Conservation (phyloP, 2,113 vertebrate species). For the Corydoras sp. region DNA sequence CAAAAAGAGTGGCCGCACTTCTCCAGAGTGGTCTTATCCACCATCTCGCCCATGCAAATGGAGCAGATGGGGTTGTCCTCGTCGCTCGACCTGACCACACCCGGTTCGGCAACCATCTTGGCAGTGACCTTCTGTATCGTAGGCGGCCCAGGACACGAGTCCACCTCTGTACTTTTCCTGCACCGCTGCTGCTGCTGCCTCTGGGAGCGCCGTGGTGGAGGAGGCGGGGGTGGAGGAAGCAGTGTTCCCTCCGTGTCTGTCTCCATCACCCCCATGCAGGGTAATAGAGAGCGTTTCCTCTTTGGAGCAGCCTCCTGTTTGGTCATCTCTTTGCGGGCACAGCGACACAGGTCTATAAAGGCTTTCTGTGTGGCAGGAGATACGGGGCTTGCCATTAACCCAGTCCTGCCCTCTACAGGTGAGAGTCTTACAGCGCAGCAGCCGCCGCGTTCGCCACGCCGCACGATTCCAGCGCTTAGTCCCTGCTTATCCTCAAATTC, state of each 20-base stretch:
- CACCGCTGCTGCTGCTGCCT: constrained; percentile 70
- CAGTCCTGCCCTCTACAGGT: constrained; percentile 68
- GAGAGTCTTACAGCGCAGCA: constrained; percentile 85
- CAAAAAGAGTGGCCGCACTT: constrained; percentile 89
- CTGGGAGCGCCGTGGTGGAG: constrained; percentile 66
- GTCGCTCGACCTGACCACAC: constrained; percentile 48
- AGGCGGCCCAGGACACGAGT: constrained; percentile 46
- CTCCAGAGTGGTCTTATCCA: constrained; percentile 82
- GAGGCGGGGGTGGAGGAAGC: constrained; percentile 61
- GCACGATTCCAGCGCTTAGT: constrained; percentile 78
- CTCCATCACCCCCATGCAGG: constrained; percentile 64
- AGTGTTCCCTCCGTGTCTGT: constrained; percentile 59
- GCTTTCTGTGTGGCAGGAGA: constrained; percentile 73
- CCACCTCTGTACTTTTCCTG: constrained; percentile 65
- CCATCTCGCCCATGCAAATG: constrained; percentile 90
- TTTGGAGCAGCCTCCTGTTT: constrained; percentile 74
- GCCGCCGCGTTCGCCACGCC: constrained; percentile 85
- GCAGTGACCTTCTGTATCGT: constrained; percentile 56
- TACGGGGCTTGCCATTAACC: constrained; percentile 68
- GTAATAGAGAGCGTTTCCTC: constrained; percentile 73
- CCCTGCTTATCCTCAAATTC: constrained; percentile 85
- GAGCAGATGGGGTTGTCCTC: constrained; percentile 80
- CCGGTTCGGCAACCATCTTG: constrained; percentile 52
- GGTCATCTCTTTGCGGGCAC: constrained; percentile 78
- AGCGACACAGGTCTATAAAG: constrained; percentile 78